These are phyloP conservation scores for Rhinoptilus africanus DNA, from an alignment of 2,113 vertebrate genomes.

Conservation along the genomic window DNA sequence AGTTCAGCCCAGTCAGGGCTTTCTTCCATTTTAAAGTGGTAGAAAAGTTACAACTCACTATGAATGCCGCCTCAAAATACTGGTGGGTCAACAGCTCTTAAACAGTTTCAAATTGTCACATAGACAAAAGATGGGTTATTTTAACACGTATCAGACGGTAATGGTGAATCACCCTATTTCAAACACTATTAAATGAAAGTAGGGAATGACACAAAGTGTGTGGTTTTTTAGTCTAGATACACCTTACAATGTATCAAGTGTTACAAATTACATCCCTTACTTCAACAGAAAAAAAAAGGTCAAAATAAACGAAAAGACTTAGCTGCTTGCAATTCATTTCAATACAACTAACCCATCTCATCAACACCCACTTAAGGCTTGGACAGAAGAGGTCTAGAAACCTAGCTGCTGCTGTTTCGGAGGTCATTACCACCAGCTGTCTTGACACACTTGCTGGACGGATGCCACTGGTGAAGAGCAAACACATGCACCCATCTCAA, in stretches of 20 bases:
- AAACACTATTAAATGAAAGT: neutral
- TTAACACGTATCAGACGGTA: neutral
- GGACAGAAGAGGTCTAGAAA: neutral
- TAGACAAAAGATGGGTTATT: neutral
- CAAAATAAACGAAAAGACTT: neutral
- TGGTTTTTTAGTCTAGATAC: neutral
- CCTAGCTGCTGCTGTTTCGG: neutral
- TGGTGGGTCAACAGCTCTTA: neutral
- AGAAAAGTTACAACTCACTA: neutral
- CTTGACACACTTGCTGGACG: neutral
- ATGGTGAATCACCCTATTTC: neutral
- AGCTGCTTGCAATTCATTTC: neutral
- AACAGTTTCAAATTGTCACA: neutral
- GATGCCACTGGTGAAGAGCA: neutral
- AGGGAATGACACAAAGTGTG: neutral
- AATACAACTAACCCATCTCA: neutral
- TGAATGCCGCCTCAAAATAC: neutral
- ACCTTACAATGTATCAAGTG: neutral
- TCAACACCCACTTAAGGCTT: neutral
- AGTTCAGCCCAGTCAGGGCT: neutral
- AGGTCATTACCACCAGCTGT: neutral
- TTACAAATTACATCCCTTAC: neutral
- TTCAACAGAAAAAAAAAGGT: neutral
- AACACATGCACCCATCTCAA: neutral
- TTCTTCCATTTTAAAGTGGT: neutral